Conservation (phyloP, 2,888 invertebrate genomes). For the Boloria euphrosyne region DNA sequence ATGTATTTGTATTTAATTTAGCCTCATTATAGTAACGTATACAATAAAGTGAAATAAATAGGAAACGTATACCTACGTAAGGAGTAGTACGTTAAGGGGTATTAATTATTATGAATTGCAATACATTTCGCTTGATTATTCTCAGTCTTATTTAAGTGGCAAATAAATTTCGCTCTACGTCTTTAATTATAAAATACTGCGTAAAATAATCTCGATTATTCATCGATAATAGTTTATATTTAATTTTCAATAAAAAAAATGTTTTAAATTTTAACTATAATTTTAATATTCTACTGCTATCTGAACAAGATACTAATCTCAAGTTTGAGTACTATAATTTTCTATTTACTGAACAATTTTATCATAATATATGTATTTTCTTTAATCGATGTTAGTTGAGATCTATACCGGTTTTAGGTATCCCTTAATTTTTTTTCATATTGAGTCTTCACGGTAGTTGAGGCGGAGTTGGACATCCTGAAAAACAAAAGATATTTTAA, state of each 20-base stretch:
- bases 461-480: slow-evolving; percentile 82
- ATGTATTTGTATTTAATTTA: too few species aligned
- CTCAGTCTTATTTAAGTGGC: slow-evolving; percentile 23
- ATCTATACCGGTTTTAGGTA: slow-evolving; percentile 47
- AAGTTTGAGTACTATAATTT: slow-evolving; percentile 11
- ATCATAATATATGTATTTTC: too few species aligned
- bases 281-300: neutral
- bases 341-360: slow-evolving; percentile 2
- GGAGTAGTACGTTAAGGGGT: too few species aligned
- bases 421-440: slow-evolving; percentile 36
- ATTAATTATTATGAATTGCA: too few species aligned
- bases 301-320: slow-evolving; percentile 12
- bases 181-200: neutral
- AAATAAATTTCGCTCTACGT: slow-evolving; percentile 1
- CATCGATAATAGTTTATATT: neutral
- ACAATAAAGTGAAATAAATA: too few species aligned
- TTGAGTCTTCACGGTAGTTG: slow-evolving; percentile 54
- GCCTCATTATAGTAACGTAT: too few species aligned
- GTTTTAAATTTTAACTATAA: slow-evolving; percentile 1
- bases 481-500: slow-evolving; percentile 44
- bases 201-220: neutral
- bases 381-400: slow-evolving; percentile 40
- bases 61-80: too few species aligned
- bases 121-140: slow-evolving; percentile 4
- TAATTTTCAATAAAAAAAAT: neutral